Conservation (phyloP, 2,888 invertebrate genomes). For the Drosophila maculinotata region DNA sequence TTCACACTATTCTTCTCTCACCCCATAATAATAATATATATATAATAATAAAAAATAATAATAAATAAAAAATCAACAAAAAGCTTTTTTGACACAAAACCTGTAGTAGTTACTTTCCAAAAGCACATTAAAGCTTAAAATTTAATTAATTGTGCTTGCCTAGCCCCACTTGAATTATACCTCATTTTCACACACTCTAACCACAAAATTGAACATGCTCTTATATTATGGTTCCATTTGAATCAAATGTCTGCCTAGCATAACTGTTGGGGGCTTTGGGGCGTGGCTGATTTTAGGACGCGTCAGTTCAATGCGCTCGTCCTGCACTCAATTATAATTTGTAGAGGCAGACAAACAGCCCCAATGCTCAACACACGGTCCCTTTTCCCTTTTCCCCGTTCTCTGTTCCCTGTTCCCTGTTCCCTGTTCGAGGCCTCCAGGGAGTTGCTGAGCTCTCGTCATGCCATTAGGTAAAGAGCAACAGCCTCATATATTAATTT, state of each 20-base stretch:
- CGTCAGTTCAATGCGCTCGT: conserved; percentile 73
- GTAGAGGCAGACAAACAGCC: conserved; percentile 60
- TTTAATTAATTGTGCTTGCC: too few relatives aligned
- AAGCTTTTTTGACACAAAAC: too few relatives aligned
- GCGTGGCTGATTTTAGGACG: conserved; percentile 33
- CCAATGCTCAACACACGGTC: conserved; percentile 17
- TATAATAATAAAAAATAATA: too few relatives aligned
- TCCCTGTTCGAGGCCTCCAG: conserved; percentile 30
- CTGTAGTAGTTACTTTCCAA: too few relatives aligned
- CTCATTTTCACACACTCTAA: too few relatives aligned
- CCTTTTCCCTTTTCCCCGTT: not conserved
- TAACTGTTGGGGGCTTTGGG: conserved; percentile 8
- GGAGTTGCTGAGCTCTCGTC: conserved; percentile 49
- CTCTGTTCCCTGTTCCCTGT: not conserved
- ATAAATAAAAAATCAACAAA: too few relatives aligned
- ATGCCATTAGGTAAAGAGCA: conserved; percentile 70
- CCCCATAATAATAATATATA: too few relatives aligned
- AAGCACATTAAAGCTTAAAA: too few relatives aligned
- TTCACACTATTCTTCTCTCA: too few relatives aligned
- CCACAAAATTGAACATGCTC: too few relatives aligned
- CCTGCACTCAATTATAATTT: conserved; percentile 79
- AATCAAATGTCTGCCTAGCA: not conserved
- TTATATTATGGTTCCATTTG: not conserved
- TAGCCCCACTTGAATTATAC: too few relatives aligned
- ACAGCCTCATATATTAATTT: conserved; percentile 47